Percentiles rank a stretch among this genome's conserved stretches.
phyloP scores from a whole-genome alignment of 2,888 invertebrate genomes.

The Halocaridina rubra region DNA sequence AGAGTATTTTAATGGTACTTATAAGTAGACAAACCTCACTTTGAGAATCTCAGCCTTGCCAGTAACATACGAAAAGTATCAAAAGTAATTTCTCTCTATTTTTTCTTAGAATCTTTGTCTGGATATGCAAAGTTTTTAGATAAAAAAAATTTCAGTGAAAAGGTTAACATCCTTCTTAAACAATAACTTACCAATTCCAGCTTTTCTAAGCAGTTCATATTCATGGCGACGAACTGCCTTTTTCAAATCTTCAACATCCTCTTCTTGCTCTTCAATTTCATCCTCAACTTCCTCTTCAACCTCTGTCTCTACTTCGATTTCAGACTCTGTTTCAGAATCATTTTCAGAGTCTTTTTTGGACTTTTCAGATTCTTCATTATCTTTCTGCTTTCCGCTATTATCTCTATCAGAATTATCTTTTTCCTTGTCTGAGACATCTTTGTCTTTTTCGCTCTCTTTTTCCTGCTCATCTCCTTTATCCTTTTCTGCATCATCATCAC shows the following conservation, averaged over 20 bases:
- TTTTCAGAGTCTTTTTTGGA: constrained; percentile 29
- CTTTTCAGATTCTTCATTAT: constrained; percentile 54
- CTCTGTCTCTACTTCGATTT: constrained; percentile 68
- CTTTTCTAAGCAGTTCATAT: constrained; percentile 87
- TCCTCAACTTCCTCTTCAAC: constrained; percentile 76
- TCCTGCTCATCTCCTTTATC: constrained; percentile 53
- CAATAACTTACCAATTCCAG: constrained; percentile 81
- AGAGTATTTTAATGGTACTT: too few relatives aligned
- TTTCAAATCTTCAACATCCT: constrained; percentile 76
- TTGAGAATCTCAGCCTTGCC: too few relatives aligned
- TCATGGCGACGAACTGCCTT: constrained; percentile 88
- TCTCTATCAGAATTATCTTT: constrained; percentile 54
- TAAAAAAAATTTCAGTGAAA: too few relatives aligned
- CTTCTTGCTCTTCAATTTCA: constrained; percentile 70
- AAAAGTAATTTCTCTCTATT: too few relatives aligned
- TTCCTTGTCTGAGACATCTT: constrained; percentile 29
- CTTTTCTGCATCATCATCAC: constrained; percentile 69
- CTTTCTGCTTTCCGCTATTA: constrained; percentile 60
- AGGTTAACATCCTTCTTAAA: too few relatives aligned
- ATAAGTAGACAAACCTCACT: too few relatives aligned
- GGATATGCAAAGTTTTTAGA: too few relatives aligned
- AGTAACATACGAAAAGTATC: too few relatives aligned
- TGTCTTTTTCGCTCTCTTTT: constrained; percentile 57
- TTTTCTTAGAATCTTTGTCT: too few relatives aligned
- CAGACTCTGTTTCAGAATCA: constrained; percentile 64